phyloP scores from a whole-genome alignment of 2,888 invertebrate genomes.

The Cryptus viduatorius region DNA sequence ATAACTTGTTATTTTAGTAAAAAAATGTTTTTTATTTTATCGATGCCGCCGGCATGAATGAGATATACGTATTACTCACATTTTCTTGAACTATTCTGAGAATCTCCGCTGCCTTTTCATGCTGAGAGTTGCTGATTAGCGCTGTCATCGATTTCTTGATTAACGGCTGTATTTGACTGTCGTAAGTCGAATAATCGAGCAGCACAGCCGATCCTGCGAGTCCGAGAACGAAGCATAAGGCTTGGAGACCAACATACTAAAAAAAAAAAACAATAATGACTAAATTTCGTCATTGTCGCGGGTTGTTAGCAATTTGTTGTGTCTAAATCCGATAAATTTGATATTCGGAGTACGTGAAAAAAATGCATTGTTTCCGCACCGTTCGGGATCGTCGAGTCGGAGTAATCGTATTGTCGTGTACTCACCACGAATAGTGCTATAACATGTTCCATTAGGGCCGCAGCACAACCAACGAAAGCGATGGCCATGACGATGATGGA shows the following conservation, averaged over 20 bases:
- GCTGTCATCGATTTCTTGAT: slow-evolving; percentile 90
- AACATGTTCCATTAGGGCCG: slow-evolving; percentile 92
- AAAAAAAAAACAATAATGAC: slow-evolving; percentile 82
- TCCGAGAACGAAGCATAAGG: slow-evolving; percentile 90
- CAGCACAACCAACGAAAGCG: slow-evolving; percentile 93
- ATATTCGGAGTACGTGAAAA: not conserved
- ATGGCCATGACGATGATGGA: slow-evolving; percentile 91
- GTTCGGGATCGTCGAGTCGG: slow-evolving; percentile 3
- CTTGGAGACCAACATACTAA: slow-evolving; percentile 91
- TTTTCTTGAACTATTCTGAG: slow-evolving; percentile 94
- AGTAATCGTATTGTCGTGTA: slow-evolving; percentile 67
- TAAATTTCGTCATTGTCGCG: not conserved
- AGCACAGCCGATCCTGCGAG: slow-evolving; percentile 91
- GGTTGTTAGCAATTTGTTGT: not conserved
- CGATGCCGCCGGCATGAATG: not conserved
- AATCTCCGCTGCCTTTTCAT: slow-evolving; percentile 89
- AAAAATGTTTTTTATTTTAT: no score
- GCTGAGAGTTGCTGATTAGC: slow-evolving; percentile 92
- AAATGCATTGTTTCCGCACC: not conserved
- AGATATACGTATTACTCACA: slow-evolving; percentile 86
- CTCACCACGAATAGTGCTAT: slow-evolving; percentile 90
- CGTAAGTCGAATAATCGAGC: slow-evolving; percentile 92
- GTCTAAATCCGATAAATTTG: not conserved
- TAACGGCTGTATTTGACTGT: slow-evolving; percentile 92
- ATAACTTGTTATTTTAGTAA: no score